phyloP scores from a whole-genome alignment of 2,888 invertebrate genomes.

The Ophion costatus region DNA sequence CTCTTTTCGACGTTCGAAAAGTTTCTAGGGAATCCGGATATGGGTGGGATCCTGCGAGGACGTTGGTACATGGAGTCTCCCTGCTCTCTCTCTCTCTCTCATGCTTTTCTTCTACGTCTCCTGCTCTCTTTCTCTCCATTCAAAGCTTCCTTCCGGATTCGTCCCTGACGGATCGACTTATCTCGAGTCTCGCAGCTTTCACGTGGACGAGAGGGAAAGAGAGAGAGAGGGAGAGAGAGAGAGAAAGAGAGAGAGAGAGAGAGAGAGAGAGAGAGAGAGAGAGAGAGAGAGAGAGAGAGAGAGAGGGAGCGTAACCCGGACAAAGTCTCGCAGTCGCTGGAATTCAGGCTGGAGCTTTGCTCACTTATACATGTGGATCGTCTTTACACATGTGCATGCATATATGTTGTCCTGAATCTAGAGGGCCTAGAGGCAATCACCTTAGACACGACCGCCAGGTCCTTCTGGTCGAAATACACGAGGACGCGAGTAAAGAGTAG shows the following conservation, averaged over 20 bases:
- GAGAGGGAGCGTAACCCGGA: not conserved
- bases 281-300: too few species aligned
- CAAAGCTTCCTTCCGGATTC: conserved; percentile 76
- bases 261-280: too few species aligned
- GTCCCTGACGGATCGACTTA: conserved; percentile 78
- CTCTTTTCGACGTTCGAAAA: conserved; percentile 49
- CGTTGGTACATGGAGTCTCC: conserved; percentile 47
- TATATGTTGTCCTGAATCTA: too few species aligned
- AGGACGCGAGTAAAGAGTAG: conserved; percentile 72
- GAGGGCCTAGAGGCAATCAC: not conserved
- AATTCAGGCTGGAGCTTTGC: not conserved
- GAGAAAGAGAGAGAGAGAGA: not conserved
- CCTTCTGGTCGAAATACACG: conserved; percentile 15
- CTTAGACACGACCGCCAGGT: not conserved
- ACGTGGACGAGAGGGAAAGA: conserved; percentile 50
- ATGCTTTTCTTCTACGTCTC: not conserved
- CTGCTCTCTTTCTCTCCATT: conserved; percentile 69
- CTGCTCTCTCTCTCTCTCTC: conserved; percentile 60
- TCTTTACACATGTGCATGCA: too few species aligned
- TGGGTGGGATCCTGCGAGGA: conserved; percentile 55
- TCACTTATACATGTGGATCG: conserved; percentile 10
- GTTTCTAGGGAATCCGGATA: conserved; percentile 62
- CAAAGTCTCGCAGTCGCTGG: conserved; percentile 19
- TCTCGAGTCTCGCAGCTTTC: conserved; percentile 69
- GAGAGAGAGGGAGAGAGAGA: conserved; percentile 12